A percentile compares a stretch with the other conserved stretches of the same genome.
Evolutionary conservation across 1,140 invertebrate species (phyloP).

Genomic region (Ostrea edulis): DNA sequence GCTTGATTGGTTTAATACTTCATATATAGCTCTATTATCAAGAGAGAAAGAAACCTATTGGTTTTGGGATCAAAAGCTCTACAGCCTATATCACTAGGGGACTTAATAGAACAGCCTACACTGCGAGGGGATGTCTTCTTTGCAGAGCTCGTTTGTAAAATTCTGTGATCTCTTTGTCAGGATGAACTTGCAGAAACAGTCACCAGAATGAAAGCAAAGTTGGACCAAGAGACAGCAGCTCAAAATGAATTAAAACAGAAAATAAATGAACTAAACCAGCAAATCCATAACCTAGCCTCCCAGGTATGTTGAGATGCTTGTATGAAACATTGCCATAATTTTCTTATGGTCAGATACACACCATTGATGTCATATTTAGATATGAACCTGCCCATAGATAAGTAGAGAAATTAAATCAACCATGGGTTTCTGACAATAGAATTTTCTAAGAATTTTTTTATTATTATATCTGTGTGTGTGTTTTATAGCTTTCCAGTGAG

Average conservation of each 20-base stretch:
- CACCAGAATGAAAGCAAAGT: conserved; percentile 90
- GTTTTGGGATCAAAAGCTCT: too few relatives aligned
- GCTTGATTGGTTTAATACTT: background rate
- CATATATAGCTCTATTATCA: background rate
- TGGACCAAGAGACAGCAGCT: conserved; percentile 90
- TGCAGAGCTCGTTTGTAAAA: background rate
- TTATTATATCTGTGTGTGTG: background rate
- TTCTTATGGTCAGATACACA: too few relatives aligned
- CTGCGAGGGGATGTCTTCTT: background rate
- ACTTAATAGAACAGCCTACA: background rate
- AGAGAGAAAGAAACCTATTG: too few relatives aligned
- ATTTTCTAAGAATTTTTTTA: too few relatives aligned
- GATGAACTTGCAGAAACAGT: conserved; percentile 94
- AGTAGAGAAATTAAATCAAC: too few relatives aligned
- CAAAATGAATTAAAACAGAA: conserved; percentile 92
- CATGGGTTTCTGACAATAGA: too few relatives aligned
- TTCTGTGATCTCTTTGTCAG: conserved; percentile 75
- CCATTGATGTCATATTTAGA: too few relatives aligned
- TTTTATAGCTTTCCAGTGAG: conserved; percentile 87
- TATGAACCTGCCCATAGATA: too few relatives aligned
- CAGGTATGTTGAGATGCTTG: conserved; percentile 74
- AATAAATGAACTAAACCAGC: conserved; percentile 86
- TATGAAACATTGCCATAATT: background rate
- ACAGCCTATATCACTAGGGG: too few relatives aligned
- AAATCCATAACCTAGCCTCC: conserved; percentile 86